Conservation (phyloP, 2,797 vertebrate species). For the Silurus lanzhouensis region DNA sequence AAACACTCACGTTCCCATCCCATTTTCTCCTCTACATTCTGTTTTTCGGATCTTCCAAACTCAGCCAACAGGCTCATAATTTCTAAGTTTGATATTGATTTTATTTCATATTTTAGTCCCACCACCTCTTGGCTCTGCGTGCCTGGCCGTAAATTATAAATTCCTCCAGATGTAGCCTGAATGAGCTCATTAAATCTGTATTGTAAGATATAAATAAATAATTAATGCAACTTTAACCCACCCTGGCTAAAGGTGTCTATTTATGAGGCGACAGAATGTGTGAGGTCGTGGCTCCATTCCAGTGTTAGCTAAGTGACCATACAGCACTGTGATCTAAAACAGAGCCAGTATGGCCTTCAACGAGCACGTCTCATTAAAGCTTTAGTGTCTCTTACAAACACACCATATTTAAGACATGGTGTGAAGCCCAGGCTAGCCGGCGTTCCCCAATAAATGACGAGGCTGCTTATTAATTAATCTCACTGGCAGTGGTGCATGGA, state of each 20-base stretch:
- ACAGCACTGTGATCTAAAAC: conserved; percentile 39
- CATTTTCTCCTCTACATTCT: conserved; percentile 40
- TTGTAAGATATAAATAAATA: conserved; percentile 5
- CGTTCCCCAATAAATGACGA: not conserved
- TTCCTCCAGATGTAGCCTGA: conserved; percentile 51
- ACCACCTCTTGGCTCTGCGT: conserved; percentile 24
- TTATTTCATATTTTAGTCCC: conserved; percentile 49
- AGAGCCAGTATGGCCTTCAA: conserved; percentile 47
- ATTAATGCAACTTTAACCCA: not conserved
- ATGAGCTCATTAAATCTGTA: conserved; percentile 42
- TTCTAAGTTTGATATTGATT: conserved; percentile 32
- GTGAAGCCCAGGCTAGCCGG: not conserved
- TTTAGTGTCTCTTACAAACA: conserved; percentile 26
- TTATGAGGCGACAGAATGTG: conserved; percentile 8
- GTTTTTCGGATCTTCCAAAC: conserved; percentile 53
- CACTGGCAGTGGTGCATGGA: not conserved
- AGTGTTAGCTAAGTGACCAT: conserved; percentile 17
- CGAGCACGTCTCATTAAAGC: conserved; percentile 56
- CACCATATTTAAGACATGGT: not conserved
- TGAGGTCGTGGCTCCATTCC: conserved; percentile 27
- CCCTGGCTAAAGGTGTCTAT: conserved; percentile 2
- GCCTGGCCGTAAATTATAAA: conserved; percentile 46
- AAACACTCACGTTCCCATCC: conserved; percentile 38
- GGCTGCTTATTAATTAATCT: not conserved
- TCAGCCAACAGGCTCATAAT: conserved; percentile 30